Base-by-base conservation (phyloP, 1,140 invertebrate genomes). In the Pseudomyrmex flavicornis region DNA sequence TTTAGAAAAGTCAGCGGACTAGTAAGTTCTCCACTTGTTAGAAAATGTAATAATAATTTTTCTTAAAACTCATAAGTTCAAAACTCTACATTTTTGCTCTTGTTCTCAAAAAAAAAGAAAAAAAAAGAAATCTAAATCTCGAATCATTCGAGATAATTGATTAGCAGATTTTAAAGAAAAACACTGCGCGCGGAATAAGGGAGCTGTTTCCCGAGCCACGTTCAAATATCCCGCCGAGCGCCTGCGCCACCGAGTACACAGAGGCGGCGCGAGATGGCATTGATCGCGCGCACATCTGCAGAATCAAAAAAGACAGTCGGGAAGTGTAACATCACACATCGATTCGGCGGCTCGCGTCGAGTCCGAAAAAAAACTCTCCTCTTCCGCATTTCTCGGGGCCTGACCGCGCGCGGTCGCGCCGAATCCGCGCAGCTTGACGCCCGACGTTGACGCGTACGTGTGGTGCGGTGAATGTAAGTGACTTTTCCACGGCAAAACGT, bases 221-320 rank as follows among this genome's bases (percentile, higher is more conserved):
- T 0, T 80, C 54, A 10, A 80, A 80, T 50, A 48, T 59, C 54
- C 76, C 76, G 76, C 76, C 15, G 3, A n/a, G 17, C n/a, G 44
- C 1, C 15, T 5, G 44, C 35, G 65, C 10, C 9, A 52, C 0
- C 20, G 22, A 52, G 85, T 89, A 50, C 7, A 9, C 5, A 9
- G 20, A n/a, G 2, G 2, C 2, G n/a, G 9, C 72, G 77, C 46
- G n/a, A 90, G 91, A 90, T 92, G 90, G 84, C 77, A 74, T 5
- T 72, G 61, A 46, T 13, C 44, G 74, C 73, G 85, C n/a, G 68
- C 83, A 91, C 86, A 92, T 91, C 91, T 88, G 91, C 91, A 92
- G 92, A 92, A 91, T 91, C 89, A 91, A 93, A 93, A 93, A 92
- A 93, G 92, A 92, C 92, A 92, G 92, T 91, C 92, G 92, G 83